Conservation (phyloP, 2,113 vertebrate species). For the Dicentrarchus labrax region DNA sequence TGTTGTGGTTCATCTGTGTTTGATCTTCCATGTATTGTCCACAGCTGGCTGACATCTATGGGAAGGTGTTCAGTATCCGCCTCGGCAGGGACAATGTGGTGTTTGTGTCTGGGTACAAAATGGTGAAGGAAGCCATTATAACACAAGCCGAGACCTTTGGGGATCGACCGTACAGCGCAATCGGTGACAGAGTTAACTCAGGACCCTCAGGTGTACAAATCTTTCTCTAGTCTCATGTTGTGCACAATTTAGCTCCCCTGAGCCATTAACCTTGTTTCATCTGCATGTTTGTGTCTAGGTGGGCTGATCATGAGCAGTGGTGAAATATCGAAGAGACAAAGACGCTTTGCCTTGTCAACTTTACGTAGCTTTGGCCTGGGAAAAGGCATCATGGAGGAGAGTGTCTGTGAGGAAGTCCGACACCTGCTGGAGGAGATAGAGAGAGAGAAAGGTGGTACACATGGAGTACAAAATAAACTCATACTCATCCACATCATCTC, state of each 20-base stretch:
- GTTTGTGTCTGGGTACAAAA: slow-evolving; percentile 72
- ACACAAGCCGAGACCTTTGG: slow-evolving; percentile 83
- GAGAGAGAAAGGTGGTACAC: slow-evolving; percentile 81
- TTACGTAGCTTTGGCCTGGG: slow-evolving; percentile 87
- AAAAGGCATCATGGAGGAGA: slow-evolving; percentile 82
- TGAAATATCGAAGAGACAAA: slow-evolving; percentile 83
- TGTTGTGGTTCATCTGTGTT: not conserved
- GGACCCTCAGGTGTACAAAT: too few relatives aligned
- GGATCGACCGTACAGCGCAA: slow-evolving; percentile 64
- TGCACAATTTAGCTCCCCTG: too few relatives aligned
- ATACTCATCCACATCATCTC: not conserved
- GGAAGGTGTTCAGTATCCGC: slow-evolving; percentile 75
- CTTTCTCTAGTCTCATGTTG: too few relatives aligned
- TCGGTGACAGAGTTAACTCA: slow-evolving; percentile 25
- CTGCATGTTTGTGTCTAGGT: slow-evolving; percentile 28
- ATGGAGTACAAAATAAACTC: not conserved
- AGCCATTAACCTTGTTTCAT: not conserved
- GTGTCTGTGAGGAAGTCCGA: slow-evolving; percentile 85
- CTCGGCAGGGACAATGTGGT: slow-evolving; percentile 58
- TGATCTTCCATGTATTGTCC: not conserved
- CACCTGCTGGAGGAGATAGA: slow-evolving; percentile 78
- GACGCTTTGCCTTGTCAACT: slow-evolving; percentile 83
- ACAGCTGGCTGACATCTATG: slow-evolving; percentile 82
- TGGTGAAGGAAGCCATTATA: slow-evolving; percentile 86
- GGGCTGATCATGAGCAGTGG: slow-evolving; percentile 82